Conservation (phyloP, 1,140 invertebrate genomes). For the Calephelis nemesis region DNA sequence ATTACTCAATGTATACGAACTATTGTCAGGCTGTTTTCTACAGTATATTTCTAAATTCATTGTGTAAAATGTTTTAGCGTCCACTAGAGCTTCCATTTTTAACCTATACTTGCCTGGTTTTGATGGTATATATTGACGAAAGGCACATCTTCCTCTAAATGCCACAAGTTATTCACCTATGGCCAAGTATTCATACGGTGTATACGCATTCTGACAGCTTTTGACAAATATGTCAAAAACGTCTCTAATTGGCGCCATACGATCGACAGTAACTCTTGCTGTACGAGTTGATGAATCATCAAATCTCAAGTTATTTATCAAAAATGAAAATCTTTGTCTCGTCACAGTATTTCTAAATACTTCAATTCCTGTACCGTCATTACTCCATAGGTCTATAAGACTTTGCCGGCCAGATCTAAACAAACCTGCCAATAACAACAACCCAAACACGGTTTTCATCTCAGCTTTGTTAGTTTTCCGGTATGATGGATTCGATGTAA, state of each 20-base stretch:
- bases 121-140: conserved; percentile 66
- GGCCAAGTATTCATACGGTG: background rate
- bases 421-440: background rate
- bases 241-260: conserved; percentile 26
- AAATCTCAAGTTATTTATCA: conserved; percentile 22
- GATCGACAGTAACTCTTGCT: conserved; percentile 30
- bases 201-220: background rate
- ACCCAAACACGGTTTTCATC: background rate
- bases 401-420: background rate
- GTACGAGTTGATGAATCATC: conserved; percentile 36
- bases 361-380: background rate
- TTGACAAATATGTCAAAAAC: conserved; percentile 35
- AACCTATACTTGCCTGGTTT: conserved; percentile 77
- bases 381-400: background rate
- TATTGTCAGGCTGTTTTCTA: conserved; percentile 19
- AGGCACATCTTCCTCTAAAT: conserved; percentile 58
- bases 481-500: background rate
- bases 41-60: conserved; percentile 27
- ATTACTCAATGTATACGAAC: conserved; percentile 9
- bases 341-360: background rate
- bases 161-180: conserved; percentile 53
- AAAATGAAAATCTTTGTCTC: conserved; percentile 7
- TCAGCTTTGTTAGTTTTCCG: background rate
- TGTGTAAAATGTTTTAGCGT: conserved; percentile 42
- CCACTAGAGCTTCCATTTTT: conserved; percentile 52